Conservation (phyloP, 1,140 invertebrate species). For the Lasioglossum albipes region DNA sequence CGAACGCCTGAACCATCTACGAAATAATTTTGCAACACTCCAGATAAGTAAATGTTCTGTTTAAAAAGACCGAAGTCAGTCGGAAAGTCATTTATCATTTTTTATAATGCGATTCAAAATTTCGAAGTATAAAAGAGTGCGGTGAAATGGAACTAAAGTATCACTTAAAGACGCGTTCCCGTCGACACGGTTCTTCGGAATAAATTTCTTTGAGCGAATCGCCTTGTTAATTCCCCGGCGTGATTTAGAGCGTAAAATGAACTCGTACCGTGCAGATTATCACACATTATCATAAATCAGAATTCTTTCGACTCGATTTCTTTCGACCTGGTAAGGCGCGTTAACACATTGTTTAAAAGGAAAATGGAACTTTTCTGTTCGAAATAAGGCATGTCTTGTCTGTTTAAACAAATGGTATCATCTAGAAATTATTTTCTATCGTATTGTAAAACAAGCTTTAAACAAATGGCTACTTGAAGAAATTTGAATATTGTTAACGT, state of each 20-base stretch:
- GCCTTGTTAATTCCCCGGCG: background rate
- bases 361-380: background rate
- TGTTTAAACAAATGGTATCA: no score
- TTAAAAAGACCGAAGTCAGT: background rate
- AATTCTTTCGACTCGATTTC: slow-evolving; percentile 10
- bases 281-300: slow-evolving; percentile 2
- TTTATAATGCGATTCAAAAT: background rate
- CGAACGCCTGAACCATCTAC: no score
- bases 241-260: slow-evolving; percentile 31
- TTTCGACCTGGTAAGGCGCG: background rate
- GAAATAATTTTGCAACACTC: background rate
- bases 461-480: no score
- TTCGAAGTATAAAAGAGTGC: background rate
- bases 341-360: background rate
- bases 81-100: background rate
- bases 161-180: background rate
- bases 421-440: no score
- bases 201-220: background rate
- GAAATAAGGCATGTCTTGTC: background rate
- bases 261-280: background rate
- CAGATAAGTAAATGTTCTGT: background rate
- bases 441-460: no score
- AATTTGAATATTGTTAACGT: no score
- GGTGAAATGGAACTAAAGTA: background rate
- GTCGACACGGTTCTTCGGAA: background rate